Percentiles rank a stretch among this genome's conserved stretches.
Evolutionary conservation across 2,888 invertebrate genomes (phyloP).

Genomic region (Volucella bombylans): DNA sequence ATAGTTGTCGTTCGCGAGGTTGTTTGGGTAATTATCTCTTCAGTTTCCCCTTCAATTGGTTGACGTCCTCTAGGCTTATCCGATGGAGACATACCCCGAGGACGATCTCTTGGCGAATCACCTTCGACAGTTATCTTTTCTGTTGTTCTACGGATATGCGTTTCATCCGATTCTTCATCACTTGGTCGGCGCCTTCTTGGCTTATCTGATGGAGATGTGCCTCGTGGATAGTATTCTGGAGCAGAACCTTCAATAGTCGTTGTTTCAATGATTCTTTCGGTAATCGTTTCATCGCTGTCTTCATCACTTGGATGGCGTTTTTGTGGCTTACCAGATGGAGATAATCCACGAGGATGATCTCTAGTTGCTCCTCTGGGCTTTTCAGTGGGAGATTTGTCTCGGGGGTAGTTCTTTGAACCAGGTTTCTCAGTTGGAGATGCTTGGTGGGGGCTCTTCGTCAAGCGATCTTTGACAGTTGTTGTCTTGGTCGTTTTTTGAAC

Average conservation of each 20-base stretch:
- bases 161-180: no score
- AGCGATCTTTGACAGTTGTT: not conserved
- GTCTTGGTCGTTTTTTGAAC: slow-evolving; percentile 13
- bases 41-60: slow-evolving; percentile 10
- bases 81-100: slow-evolving; percentile 16
- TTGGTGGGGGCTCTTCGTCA: not conserved
- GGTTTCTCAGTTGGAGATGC: slow-evolving; percentile 28
- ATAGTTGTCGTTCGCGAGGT: not conserved
- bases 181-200: no score
- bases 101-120: slow-evolving; percentile 1
- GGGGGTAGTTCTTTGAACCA: slow-evolving; percentile 9
- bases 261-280: slow-evolving; percentile 2
- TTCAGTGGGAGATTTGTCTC: slow-evolving; percentile 38
- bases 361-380: slow-evolving; percentile 6
- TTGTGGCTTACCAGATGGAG: slow-evolving; percentile 7
- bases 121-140: not conserved
- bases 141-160: no score
- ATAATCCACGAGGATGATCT: not conserved
- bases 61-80: slow-evolving; percentile 18
- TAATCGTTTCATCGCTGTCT: slow-evolving; percentile 13
- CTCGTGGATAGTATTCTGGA: slow-evolving; percentile 23
- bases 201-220: slow-evolving; percentile 19
- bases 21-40: slow-evolving; percentile 5
- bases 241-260: not conserved
- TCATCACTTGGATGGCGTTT: not conserved